Evolutionary conservation across 2,113 vertebrate species (phyloP).

Genomic region (Australoheros scitulus): DNA sequence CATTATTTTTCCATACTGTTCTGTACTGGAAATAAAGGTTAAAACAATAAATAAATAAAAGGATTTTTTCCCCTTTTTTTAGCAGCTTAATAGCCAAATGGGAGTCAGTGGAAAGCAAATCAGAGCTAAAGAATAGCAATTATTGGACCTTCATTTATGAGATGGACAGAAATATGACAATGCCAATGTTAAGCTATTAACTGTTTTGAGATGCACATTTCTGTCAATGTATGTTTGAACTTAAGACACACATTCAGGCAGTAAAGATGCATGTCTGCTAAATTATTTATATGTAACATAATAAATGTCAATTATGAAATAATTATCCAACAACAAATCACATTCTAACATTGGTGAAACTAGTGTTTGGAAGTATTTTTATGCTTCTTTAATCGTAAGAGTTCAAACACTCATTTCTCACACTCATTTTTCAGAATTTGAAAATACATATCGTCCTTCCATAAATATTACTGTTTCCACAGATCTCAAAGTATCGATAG

Average conservation of each 20-base stretch:
- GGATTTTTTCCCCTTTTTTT: neutral
- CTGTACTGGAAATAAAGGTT: neutral
- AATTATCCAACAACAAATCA: neutral
- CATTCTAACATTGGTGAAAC: neutral
- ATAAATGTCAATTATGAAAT: neutral
- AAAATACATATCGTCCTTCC: neutral
- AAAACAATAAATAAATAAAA: neutral
- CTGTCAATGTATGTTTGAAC: neutral
- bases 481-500: neutral
- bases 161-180: neutral
- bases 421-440: neutral
- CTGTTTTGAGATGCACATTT: neutral
- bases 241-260: neutral
- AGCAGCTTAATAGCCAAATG: neutral
- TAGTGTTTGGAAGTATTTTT: neutral
- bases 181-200: neutral
- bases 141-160: neutral
- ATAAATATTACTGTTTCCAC: neutral
- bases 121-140: neutral
- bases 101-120: neutral
- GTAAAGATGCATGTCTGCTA: neutral
- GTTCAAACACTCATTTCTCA: neutral
- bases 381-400: neutral
- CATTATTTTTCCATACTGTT: neutral
- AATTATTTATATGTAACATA: neutral